Base-by-base conservation (phyloP, 2,888 invertebrate genomes). In the Tenthredo scrophulariae region DNA sequence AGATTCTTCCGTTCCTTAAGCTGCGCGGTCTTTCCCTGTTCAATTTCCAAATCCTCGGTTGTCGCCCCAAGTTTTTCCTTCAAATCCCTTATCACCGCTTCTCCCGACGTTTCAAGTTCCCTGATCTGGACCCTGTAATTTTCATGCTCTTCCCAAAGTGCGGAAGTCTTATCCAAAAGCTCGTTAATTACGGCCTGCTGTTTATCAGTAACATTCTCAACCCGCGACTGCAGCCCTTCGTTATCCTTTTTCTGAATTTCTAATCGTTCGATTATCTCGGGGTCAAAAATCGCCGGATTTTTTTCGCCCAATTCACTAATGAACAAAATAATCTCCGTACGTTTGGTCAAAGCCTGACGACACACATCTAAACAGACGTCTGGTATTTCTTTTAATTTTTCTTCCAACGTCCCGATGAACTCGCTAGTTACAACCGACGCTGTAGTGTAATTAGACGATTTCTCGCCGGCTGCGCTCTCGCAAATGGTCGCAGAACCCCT, bases 1-100 rank as follows among this genome's bases (percentile, higher is more conserved):
- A 86, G 77, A 1, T 58, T 86, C 22, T 88, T 86, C 2, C 88
- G 88, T 1, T 91, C 90, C n/a, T 87, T 89, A 1, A 86, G 40
- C 67, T 89, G 89, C 15, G 74, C 86, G 9, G 18, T 82, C 86
- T 87, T 89, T 0, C 90, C 89, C n/a, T 86, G 85, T 43, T 90
- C 89, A 22, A 10, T 2, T 10, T 87, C 88, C 22, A 91, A 67
- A 29, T 90, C 89, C 10, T 87, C 87, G 29, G 58, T 26, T 1
- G 87, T 84, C 1, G 33, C 46, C 1, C 85, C 86, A 46, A 90
- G 22, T 37, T 89, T 88, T 6, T 37, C 75, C 15, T 86, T 87
- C n/a, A 89, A 77, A 33, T 89, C 87, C 33, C 85, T 88, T 13
- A 75, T 72, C 29, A 85, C 46, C 26, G 84, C 85, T 29, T 85